Evolutionary conservation across 2,113 vertebrate genomes (phyloP).

Genomic region (Rhabdornis inornatus): DNA sequence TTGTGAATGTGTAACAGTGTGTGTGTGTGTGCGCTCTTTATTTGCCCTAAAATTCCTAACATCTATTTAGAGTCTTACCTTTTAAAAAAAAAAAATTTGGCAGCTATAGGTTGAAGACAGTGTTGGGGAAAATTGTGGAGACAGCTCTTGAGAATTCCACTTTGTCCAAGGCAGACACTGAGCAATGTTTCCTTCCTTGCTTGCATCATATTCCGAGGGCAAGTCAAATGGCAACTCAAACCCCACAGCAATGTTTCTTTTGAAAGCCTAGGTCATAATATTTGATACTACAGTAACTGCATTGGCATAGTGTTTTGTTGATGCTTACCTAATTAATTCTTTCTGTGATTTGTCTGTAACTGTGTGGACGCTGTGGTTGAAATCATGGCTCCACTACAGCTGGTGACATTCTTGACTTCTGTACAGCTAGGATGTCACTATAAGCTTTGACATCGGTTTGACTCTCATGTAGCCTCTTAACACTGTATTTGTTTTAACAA

Average conservation of each 20-base stretch:
- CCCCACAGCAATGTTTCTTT: neutral
- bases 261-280: neutral
- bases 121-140: neutral
- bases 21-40: neutral
- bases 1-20: neutral
- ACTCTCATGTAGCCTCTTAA: neutral
- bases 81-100: neutral
- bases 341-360: neutral
- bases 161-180: neutral
- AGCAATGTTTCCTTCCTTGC: neutral
- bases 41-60: neutral
- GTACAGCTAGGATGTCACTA: neutral
- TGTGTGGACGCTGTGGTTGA: neutral
- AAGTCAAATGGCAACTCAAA: neutral
- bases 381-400: neutral
- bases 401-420: neutral
- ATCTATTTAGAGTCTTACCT: neutral
- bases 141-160: neutral
- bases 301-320: neutral
- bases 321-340: neutral
- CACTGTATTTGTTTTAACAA: neutral
- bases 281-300: neutral
- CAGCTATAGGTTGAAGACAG: neutral
- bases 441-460: neutral
- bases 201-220: rapidly evolving